These are phyloP conservation scores for Bombyx mandarina DNA, from an alignment of 1,140 invertebrate species.

Conservation along the genomic window DNA sequence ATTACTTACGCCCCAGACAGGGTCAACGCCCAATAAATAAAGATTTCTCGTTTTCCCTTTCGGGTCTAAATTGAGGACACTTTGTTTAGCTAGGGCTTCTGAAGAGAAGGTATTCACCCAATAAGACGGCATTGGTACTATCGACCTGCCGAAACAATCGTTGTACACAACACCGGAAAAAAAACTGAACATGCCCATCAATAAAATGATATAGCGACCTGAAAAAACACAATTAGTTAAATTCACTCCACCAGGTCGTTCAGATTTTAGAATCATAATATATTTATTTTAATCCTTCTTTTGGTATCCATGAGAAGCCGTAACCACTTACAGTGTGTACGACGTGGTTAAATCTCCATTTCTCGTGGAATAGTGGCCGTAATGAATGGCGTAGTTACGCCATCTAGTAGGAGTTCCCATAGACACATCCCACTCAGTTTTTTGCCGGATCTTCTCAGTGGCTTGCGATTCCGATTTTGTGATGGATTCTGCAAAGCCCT, in stretches of 20 bases:
- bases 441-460: no score
- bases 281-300: not conserved
- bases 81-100: conserved; percentile 27
- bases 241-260: no score
- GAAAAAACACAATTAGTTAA: conserved; percentile 8
- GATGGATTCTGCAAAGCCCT: no score
- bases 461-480: no score
- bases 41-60: conserved; percentile 20
- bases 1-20: conserved; percentile 22
- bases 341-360: no score
- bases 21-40: conserved; percentile 34
- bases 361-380: no score
- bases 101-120: conserved; percentile 72
- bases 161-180: conserved; percentile 90
- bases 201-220: conserved; percentile 82
- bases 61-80: conserved; percentile 32
- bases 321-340: no score
- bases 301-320: no score
- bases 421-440: no score
- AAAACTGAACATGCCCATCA: conserved; percentile 86
- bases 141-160: conserved; percentile 82
- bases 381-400: no score
- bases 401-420: no score
- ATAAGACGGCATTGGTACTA: conserved; percentile 79
- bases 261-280: not conserved